Conservation (phyloP, 2,113 vertebrate genomes). For the Platysternon megacephalum region DNA sequence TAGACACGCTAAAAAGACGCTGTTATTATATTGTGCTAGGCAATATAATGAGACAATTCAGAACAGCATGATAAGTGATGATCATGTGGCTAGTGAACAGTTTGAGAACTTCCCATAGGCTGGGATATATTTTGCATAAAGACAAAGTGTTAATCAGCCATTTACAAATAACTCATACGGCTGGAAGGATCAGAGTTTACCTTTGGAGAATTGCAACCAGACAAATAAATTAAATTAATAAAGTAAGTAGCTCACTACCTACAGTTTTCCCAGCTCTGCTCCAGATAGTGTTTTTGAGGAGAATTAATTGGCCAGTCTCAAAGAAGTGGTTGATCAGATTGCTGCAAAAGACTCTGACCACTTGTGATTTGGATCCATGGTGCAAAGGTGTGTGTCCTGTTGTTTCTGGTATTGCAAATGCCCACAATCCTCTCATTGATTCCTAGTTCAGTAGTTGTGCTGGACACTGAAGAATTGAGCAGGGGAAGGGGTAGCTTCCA, state of each 20-base stretch:
- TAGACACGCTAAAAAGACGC: neutral
- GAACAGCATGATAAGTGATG: neutral
- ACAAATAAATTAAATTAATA: neutral
- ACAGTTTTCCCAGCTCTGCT: neutral
- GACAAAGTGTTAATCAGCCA: neutral
- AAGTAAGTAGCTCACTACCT: neutral
- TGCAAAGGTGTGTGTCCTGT: neutral
- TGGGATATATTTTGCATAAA: neutral
- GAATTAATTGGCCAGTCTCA: neutral
- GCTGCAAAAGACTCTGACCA: neutral
- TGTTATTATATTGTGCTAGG: neutral
- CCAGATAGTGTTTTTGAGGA: neutral
- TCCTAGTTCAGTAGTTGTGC: neutral
- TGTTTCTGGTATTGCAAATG: neutral
- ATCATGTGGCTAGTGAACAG: neutral
- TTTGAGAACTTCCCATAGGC: neutral
- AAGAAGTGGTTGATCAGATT: neutral
- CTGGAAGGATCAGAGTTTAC: neutral
- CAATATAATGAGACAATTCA: neutral
- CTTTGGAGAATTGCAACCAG: neutral
- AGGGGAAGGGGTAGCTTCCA: neutral
- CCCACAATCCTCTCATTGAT: neutral
- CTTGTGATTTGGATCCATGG: neutral
- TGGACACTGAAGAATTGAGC: neutral
- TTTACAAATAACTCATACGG: neutral